phyloP scores from a whole-genome alignment of 2,888 invertebrate genomes.

The Acrobasis suavella region DNA sequence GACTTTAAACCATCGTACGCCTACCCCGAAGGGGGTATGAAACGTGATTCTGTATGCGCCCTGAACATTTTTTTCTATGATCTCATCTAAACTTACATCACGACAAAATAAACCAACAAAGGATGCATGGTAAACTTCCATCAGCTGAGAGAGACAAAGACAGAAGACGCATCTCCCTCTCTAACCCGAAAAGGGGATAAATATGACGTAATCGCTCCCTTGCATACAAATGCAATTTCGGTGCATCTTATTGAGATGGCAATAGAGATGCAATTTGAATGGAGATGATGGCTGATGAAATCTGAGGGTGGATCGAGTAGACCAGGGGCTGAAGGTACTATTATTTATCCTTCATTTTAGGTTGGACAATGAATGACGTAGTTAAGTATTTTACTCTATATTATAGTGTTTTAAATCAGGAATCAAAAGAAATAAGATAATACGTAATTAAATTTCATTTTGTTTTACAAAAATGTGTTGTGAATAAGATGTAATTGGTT shows the following conservation, averaged over 20 bases:
- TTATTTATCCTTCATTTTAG: neutral
- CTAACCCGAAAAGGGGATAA: slow-evolving; percentile 58
- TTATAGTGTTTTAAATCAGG: too few species aligned
- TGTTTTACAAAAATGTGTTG: too few species aligned
- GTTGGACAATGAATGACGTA: neutral
- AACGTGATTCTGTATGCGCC: neutral
- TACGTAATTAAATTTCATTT: too few species aligned
- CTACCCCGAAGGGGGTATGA: too few species aligned
- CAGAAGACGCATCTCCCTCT: slow-evolving; percentile 35
- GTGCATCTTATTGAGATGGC: slow-evolving; percentile 32
- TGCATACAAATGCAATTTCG: slow-evolving; percentile 41
- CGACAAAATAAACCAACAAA: slow-evolving; percentile 54
- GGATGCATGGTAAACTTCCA: slow-evolving; percentile 45
- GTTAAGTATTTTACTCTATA: neutral
- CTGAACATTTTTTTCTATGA: neutral
- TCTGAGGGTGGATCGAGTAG: slow-evolving; percentile 40
- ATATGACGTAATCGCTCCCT: slow-evolving; percentile 70
- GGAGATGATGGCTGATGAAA: slow-evolving; percentile 42
- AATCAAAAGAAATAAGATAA: too few species aligned
- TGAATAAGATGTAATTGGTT: too few species aligned
- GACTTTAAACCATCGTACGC: too few species aligned
- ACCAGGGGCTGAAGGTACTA: slow-evolving; percentile 14
- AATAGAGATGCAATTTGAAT: slow-evolving; percentile 39
- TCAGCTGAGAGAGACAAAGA: slow-evolving; percentile 40
- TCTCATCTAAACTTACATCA: slow-evolving; percentile 22